Evolutionary conservation across 2,113 vertebrate species (phyloP).

Genomic region (Phyllostomus hastatus): DNA sequence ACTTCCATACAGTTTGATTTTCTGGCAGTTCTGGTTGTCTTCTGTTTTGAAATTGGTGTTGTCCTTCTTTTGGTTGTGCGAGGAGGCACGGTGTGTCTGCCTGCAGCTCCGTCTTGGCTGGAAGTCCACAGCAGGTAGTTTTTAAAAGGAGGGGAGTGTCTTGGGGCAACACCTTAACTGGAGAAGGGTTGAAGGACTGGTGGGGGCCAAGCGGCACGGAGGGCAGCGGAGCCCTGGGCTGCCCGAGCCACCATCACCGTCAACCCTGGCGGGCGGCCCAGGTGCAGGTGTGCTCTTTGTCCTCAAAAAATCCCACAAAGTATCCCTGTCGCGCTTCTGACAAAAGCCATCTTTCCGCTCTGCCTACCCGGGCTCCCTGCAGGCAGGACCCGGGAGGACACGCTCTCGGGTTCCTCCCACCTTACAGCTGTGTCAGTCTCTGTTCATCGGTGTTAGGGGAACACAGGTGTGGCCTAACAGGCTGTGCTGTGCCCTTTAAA

Average conservation of each 20-base stretch:
- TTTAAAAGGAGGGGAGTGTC: not conserved
- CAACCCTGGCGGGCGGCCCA: too few relatives aligned
- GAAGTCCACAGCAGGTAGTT: not conserved
- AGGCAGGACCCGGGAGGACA: not conserved
- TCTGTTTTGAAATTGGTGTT: too few relatives aligned
- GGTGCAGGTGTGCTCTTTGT: not conserved
- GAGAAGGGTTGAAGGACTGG: not conserved
- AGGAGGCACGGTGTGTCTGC: too few relatives aligned
- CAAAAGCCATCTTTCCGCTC: too few relatives aligned
- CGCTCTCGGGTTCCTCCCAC: not conserved
- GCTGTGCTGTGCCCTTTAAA: not conserved
- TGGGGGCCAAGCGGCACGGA: not conserved
- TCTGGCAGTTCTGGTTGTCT: too few relatives aligned
- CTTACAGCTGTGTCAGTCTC: not conserved
- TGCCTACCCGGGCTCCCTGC: not conserved
- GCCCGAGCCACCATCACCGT: too few relatives aligned
- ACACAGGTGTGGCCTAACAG: not conserved
- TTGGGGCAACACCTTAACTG: not conserved
- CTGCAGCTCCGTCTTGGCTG: too few relatives aligned
- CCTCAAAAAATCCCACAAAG: not conserved
- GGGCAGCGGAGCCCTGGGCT: not conserved
- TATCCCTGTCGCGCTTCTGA: not conserved
- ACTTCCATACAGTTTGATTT: too few relatives aligned
- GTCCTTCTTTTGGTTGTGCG: too few relatives aligned
- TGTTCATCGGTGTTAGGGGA: not conserved